Conservation (phyloP, 2,888 invertebrate genomes). For the Teleiodes luculella region DNA sequence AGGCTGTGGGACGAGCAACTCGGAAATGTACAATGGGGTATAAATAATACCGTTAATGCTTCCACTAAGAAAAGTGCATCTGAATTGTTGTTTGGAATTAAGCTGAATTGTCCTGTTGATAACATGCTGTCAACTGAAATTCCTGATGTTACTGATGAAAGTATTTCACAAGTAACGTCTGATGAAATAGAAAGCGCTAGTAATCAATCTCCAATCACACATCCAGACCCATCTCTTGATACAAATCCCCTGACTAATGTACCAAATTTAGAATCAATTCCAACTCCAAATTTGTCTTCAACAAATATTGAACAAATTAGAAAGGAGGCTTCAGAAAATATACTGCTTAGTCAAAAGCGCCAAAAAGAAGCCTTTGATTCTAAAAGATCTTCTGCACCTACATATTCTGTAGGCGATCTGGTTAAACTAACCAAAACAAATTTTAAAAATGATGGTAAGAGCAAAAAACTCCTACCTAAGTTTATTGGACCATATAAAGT, state of each 20-base stretch:
- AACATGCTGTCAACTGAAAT: not conserved
- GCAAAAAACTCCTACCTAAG: not conserved
- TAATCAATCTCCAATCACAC: too few relatives aligned
- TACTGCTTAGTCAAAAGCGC: too few relatives aligned
- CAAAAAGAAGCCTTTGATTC: too few relatives aligned
- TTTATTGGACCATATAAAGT: not conserved
- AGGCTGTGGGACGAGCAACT: constrained; percentile 14
- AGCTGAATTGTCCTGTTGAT: not conserved
- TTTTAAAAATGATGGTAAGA: not conserved
- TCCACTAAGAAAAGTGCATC: not conserved
- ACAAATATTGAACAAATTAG: too few relatives aligned
- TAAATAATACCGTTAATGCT: constrained; percentile 18
- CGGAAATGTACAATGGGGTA: constrained; percentile 17
- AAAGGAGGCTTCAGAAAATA: too few relatives aligned
- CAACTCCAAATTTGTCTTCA: too few relatives aligned
- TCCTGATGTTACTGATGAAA: not conserved
- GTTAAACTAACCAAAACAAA: not conserved
- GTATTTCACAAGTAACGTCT: too few relatives aligned
- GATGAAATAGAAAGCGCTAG: too few relatives aligned
- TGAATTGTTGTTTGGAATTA: not conserved
- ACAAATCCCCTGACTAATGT: too few relatives aligned
- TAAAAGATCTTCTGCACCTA: not conserved
- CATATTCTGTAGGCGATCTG: not conserved
- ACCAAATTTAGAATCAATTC: too few relatives aligned
- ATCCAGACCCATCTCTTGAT: too few relatives aligned